Evolutionary conservation across 1,140 invertebrate species (phyloP), one percentile per base, ranked within the genome.

Genomic region (Pissodes strobi): DNA sequence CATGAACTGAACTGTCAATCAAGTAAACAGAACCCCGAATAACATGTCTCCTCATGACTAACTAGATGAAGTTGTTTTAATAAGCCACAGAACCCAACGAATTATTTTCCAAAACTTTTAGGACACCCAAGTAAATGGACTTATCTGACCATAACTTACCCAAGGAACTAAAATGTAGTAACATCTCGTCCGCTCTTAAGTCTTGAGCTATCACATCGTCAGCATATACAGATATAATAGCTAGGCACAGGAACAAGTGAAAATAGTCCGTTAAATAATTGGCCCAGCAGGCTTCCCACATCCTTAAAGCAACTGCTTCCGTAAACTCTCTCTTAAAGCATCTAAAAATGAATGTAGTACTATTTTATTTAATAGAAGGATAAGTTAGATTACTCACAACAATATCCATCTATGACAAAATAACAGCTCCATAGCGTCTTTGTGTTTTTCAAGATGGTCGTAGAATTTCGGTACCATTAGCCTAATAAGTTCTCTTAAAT

Each of bases 261-360:
- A 96, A 96, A 75, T 95, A 93, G 77, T 95, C 90, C 0, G 93
- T 96, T 74, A 94, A 85, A 78, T 94, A 95, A 76, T 93, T 93
- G 0, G 93, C 88, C 94, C 94, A 97, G 76, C 94, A 97, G 0
- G 92, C 89, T 79, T 96, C 93, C 93, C 94, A 97, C 87, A 95
- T 94, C 18, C 88, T 83, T 2, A 95, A 82, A 0, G 92, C 91
- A 41, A 93, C 89, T 10, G 85, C 84, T 74, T 94, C 92, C 2
- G 90, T 88, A 73, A 96, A 97, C 78, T 96, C 94, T 3, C 93
- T 84, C 71, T 94, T 93, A 72, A 93, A 90, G 76, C 93, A 95
- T 46, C 88, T 89, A 74, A 2, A 73, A 75, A 34, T 21, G n/a
- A n/a, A n/a, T n/a, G n/a, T n/a, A n/a, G n/a, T n/a, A n/a, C n/a